Evolutionary conservation across 1,140 invertebrate genomes (phyloP), one percentile per base, ranked within the genome.

Genomic region (Atta texana): DNA sequence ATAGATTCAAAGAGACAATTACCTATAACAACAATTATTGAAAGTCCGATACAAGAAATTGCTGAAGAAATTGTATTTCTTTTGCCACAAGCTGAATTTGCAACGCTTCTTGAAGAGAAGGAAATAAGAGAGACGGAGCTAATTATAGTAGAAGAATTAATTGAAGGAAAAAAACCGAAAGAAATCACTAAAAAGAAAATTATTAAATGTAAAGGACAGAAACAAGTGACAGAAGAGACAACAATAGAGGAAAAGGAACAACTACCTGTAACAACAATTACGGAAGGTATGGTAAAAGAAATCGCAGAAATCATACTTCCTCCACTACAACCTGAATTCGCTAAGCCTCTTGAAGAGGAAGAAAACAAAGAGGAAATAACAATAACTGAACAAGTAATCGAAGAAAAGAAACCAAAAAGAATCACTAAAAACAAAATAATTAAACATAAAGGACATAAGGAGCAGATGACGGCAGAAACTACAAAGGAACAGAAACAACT

Each of bases 371-470:
- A 24, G 24, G 0, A 24, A 24, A 24, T 24, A 24, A 24, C 24
- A 24, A 24, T 24, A 24, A 24, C 24, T 24, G 28, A 28, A 94
- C 14, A 92, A 90, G 0, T 94, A 0, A 93, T 90, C 0, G 92
- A 90, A 59, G 92, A 94, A 80, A 94, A 94, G 0, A 95, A 94
- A 63, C 93, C 94, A 0, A 93, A 92, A 16, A 53, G 3, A 53
- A 55, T 55, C 0, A 90, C 21, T 0, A 93, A 90, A 24, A 92
- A 90, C 1, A 88, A 76, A 39, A 39, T 39, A 8, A 87, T 85
- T 0, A 90, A 69, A 31, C 69, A 63, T 10, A 91, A 87, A 28
- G 92, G 89, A 0, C 66, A 77, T 1, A 87, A 88, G 31, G 76
- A 91, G 69, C 78, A 92, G n/a, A 81, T 88, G 0, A 87, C 44